A percentile compares a stretch with the other conserved stretches of the same genome.
Conservation (phyloP, 2,797 vertebrate genomes). For the Sciaenops ocellatus region DNA sequence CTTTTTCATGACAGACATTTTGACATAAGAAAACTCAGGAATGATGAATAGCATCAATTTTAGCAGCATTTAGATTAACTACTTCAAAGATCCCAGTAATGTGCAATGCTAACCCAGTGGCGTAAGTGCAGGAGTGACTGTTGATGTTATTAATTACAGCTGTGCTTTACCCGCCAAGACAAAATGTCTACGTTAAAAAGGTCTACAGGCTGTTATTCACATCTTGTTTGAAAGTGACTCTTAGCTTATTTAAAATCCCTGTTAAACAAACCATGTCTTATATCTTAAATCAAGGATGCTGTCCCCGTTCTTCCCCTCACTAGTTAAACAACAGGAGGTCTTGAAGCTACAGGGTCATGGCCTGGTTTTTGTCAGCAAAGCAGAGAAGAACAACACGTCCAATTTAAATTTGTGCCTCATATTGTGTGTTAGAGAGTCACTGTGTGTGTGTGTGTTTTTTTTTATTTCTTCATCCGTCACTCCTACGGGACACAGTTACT, state of each 20-base stretch:
- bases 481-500: conserved; percentile 24
- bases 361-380: conserved; percentile 51
- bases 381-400: conserved; percentile 36
- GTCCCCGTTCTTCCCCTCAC: conserved; percentile 16
- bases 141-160: not conserved
- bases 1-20: not conserved
- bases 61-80: not conserved
- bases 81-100: not conserved
- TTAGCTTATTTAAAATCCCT: not conserved
- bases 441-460: not conserved
- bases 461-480: conserved; percentile 32
- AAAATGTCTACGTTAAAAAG: not conserved
- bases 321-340: conserved; percentile 60
- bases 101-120: not conserved
- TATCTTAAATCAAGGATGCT: conserved; percentile 7
- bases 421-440: conserved; percentile 11
- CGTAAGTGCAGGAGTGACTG: not conserved
- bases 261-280: conserved; percentile 3
- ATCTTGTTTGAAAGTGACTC: not conserved
- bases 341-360: conserved; percentile 62
- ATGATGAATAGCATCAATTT: not conserved
- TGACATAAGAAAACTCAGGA: not conserved
- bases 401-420: conserved; percentile 24
- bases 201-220: not conserved
- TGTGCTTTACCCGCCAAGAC: not conserved